phyloP scores from a whole-genome alignment of 2,888 invertebrate genomes.

The Spilarctia lutea region DNA sequence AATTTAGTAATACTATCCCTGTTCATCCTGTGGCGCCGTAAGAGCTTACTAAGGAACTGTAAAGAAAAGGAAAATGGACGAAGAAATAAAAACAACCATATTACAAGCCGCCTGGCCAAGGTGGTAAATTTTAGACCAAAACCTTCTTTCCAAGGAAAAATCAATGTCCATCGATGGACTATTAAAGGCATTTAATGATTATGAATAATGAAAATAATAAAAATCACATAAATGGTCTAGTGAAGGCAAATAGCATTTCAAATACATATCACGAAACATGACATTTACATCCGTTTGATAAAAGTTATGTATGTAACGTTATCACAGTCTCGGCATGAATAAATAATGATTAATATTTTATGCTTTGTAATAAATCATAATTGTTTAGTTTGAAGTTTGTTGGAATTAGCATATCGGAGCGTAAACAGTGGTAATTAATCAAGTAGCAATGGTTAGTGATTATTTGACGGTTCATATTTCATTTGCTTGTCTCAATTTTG shows the following conservation, averaged over 20 bases:
- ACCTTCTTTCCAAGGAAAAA: too few relatives aligned
- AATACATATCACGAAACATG: neutral
- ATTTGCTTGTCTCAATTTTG: conserved; percentile 7
- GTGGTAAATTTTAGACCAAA: too few relatives aligned
- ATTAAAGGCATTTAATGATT: neutral
- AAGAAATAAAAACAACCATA: too few relatives aligned
- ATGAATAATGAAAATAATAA: neutral
- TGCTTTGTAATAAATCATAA: conserved; percentile 18
- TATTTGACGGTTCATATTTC: conserved; percentile 29
- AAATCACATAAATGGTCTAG: neutral
- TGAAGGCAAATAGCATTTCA: neutral
- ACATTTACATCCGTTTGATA: neutral
- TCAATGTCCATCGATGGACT: neutral
- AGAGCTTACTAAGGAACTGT: too few relatives aligned
- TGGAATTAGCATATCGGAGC: conserved; percentile 35
- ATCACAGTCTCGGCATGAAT: neutral
- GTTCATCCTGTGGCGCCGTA: too few relatives aligned
- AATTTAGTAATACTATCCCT: too few relatives aligned
- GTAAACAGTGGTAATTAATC: conserved; percentile 42
- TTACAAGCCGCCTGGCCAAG: too few relatives aligned
- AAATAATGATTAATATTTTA: neutral
- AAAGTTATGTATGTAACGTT: neutral
- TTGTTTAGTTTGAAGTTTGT: conserved; percentile 28
- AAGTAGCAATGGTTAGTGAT: conserved; percentile 29
- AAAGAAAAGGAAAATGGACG: too few relatives aligned